Evolutionary conservation across 2,888 invertebrate species (phyloP), one percentile per base, ranked within the genome.

Genomic region (Anodontia alba): DNA sequence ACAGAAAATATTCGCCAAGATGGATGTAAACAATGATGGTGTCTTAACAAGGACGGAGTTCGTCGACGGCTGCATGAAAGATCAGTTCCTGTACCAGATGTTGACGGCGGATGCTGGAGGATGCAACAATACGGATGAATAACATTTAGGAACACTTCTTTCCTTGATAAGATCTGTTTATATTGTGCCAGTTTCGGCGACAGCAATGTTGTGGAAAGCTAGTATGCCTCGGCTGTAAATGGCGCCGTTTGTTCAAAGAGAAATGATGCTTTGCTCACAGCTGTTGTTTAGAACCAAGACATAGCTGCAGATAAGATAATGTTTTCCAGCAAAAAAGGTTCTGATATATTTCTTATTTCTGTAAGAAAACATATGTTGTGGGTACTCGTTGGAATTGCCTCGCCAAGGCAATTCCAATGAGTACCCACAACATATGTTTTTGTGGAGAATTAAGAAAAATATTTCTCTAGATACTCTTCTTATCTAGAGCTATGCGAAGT

Each of bases 1-100:
- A 90, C 98, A 98, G 96, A 99, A 99, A 95, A 99, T 99, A 93
- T 99, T 99, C 95, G 98, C 98, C 82, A 99, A 99, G 95, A 99
- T 99, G 99, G 99, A 99, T 95, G 98, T 98, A 94, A 99, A 99
- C 96, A 98, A 98, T 95, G 99, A 99, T 95, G 99, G 99, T 82
- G 98, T 99, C 95, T 96, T 99, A 94, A 98, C 98, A 88, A 98
- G 99, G 95, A 98, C 99, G 89, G 99, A 99, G 96, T 99, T 99
- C 95, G 96, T 99, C 86, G 98, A 99, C 95, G 99, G 99, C 81
- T 99, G 99, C 95, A 96, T 99, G 94, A 98, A 98, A 95, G 99
- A 99, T 94, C 91, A 92, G 75, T 92, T 92, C 76, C 89, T 94
- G 69, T 93, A 93, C 87, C 93, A 93, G 82, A 93, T 94, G 93